Evolutionary conservation across 1,140 invertebrate genomes (phyloP), one percentile per base, ranked within the genome.

Genomic region (Panagrolaimus sp.): DNA sequence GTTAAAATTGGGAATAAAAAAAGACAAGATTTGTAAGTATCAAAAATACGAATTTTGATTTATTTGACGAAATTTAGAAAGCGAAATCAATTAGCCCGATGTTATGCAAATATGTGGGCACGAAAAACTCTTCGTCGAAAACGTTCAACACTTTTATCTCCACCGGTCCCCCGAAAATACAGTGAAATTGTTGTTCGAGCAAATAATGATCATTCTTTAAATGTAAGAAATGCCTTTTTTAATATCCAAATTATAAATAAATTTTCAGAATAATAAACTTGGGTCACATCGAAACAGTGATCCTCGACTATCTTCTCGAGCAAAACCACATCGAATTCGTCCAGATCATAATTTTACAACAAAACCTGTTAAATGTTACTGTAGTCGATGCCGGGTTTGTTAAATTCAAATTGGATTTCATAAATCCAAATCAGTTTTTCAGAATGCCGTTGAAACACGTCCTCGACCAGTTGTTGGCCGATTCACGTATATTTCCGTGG

Each of bases 351-450:
- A 82, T 45, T 81, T 81, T 55, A 68, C 63, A 9, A 63, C 44
- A 44, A 69, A 69, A 15, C 69, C 79, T 7, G 24, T 65, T 4
- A 26, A 65, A n/a, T 15, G 80, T 24, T 81, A 82, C 62, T 81
- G 79, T 63, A 71, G 67, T 32, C 62, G 79, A 62, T 81, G 79
- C 55, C 63, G 81, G 44, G 78, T 79, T 65, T 67, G 69, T 71
- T 15, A 44, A 28, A 69, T 32, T 32, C 38, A 64, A 17, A 21
- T 63, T 32, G 15, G 9, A 44, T 8, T 14, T 17, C 43, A 7
- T 8, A 28, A 24, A 17, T 69, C 38, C 47, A 52, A 70, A 63
- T 38, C 43, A 67, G 24, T 15, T 43, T 43, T 71, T 69, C 68
- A 81, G 74, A 58, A 77, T 66, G 47, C 72, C 15, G 65, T 81